phyloP scores from a whole-genome alignment of 1,140 invertebrate genomes.

The Conus betulinus region DNA sequence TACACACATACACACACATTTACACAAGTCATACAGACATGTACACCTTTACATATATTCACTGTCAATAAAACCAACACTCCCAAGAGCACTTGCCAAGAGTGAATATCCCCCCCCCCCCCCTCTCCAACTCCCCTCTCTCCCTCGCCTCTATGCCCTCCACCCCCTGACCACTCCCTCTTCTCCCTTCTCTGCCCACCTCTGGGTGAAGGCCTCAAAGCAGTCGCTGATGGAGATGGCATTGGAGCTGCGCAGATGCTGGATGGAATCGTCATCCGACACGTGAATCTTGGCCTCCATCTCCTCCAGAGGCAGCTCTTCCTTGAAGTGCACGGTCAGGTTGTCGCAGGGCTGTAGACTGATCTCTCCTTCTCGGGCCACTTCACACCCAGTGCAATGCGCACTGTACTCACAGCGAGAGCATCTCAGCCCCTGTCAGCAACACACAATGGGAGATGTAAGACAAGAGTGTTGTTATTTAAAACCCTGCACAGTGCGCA shows the following conservation, averaged over 20 bases:
- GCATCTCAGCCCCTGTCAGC: constrained; percentile 80
- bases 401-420: constrained; percentile 81
- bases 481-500: constrained; percentile 81
- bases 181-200: constrained; percentile 49
- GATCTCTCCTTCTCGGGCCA: constrained; percentile 78
- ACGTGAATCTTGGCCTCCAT: constrained; percentile 36
- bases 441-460: too few species aligned
- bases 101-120: constrained; percentile 67
- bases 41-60: too few species aligned
- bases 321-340: constrained; percentile 78
- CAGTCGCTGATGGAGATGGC: constrained; percentile 82
- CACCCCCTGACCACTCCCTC: background rate
- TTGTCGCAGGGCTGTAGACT: constrained; percentile 79
- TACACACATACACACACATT: too few species aligned
- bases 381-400: constrained; percentile 81
- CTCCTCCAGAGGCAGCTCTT: constrained; percentile 55
- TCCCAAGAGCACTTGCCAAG: too few species aligned
- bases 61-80: too few species aligned
- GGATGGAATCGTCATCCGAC: constrained; percentile 70
- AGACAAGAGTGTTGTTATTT: constrained; percentile 63
- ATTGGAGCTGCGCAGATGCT: constrained; percentile 75
- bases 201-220: constrained; percentile 83
- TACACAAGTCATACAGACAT: too few species aligned
- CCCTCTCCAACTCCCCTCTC: too few species aligned
- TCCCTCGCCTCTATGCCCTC: too few species aligned